Conservation (phyloP, 2,797 vertebrate species). For the Anguilla pacifica region DNA sequence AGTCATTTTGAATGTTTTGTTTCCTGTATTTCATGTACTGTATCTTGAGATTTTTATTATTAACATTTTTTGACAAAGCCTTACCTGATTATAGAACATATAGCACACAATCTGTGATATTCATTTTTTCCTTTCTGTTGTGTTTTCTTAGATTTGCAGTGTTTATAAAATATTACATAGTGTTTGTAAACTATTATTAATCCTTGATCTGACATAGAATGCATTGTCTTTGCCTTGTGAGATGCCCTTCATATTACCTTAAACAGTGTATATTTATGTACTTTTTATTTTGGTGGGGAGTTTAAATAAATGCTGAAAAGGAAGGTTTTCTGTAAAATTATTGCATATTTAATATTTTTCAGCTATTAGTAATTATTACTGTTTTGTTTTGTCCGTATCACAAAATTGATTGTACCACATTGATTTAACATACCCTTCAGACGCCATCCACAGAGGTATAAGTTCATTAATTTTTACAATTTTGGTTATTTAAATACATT, state of each 20-base stretch:
- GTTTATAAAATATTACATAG: slow-evolving; percentile 46
- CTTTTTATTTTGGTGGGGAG: slow-evolving; percentile 51
- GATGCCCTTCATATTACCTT: slow-evolving; percentile 9
- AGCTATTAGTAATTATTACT: background rate
- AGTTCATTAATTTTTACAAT: background rate
- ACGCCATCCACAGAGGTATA: background rate
- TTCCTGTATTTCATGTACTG: slow-evolving; percentile 30
- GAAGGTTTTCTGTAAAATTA: slow-evolving; percentile 31
- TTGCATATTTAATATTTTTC: slow-evolving; percentile 20
- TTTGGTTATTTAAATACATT: background rate
- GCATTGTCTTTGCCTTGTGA: slow-evolving; percentile 20
- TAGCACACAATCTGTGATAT: slow-evolving; percentile 50
- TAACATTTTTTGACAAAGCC: slow-evolving; percentile 62
- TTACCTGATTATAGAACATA: slow-evolving; percentile 57
- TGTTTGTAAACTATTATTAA: slow-evolving; percentile 44
- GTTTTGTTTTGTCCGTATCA: background rate
- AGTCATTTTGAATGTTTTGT: slow-evolving; percentile 63
- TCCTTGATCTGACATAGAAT: slow-evolving; percentile 41
- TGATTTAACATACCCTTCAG: background rate
- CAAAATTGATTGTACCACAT: background rate
- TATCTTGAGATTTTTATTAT: slow-evolving; percentile 51
- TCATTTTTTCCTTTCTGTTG: slow-evolving; percentile 50
- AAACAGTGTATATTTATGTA: slow-evolving; percentile 47
- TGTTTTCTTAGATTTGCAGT: slow-evolving; percentile 46
- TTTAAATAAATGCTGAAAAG: slow-evolving; percentile 38